Evolutionary conservation across 2,888 invertebrate genomes (phyloP), one percentile per base, ranked within the genome.

Genomic region (Rhopalosiphum nymphaeae): DNA sequence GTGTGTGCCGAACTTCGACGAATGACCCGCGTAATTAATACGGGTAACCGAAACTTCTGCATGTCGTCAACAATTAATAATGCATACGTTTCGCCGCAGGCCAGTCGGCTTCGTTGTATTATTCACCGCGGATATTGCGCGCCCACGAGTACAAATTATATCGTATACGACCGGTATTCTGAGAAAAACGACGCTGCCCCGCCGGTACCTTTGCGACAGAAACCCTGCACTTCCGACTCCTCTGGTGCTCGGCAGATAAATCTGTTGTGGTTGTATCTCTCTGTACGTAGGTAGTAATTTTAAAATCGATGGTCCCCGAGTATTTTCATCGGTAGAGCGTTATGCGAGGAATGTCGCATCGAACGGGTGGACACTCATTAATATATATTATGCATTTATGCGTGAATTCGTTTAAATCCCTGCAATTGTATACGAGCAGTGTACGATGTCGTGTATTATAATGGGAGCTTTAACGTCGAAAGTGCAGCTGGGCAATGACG

Each of bases 21-120:
- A 85, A n/a, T 85, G 91, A 91, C 91, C 91, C 84, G 42, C 56
- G 84, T 84, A 91, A 84, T 91, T 85, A 91, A 91, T 78, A 85
- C 9, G 53, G 11, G 25, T 49, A 36, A 16, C 29, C 13, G 42
- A 85, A 84, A 85, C 56, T 49, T 49, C n/a, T 56, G 53, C 91
- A 36, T 42, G 85, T 85, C 91, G 85, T 91, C 91, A 21, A 78
- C 53, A 44, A 42, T 53, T 91, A 85, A 84, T 91, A 85, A 91
- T 91, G 85, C 91, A 91, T 56, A 36, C 53, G 53, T 42, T 57
- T 57, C n/a, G 42, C 56, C 86, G 29, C 86, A 29, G 44, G 89
- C 44, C 57, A 86, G 46, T 86, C 44, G 46, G 46, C 49, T 86
- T 29, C 46, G 89, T 61, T 57, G 89, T 42, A 89, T 89, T 57